Base-by-base conservation (phyloP, 2,888 invertebrate species). In the Volucella bombylans region DNA sequence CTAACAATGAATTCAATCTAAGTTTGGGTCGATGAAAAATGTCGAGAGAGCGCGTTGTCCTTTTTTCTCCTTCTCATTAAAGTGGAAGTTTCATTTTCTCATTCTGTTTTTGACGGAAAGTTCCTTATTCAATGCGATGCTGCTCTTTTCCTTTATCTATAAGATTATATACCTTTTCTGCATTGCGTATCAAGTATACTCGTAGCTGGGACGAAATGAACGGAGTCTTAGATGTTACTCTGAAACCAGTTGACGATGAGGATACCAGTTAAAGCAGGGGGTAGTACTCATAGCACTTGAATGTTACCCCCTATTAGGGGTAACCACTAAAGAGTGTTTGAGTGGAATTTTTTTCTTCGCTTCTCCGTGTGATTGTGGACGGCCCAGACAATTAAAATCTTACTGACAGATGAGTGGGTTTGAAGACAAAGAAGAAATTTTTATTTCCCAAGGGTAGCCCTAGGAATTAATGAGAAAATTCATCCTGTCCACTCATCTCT, bases 391-490 rank as follows among this genome's bases (percentile, higher is more conserved):
- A 85, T 81, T 85, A 81, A 59, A 68, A 50, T 41, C 71, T 64
- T 23, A 14, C 41, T 47, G 14, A 41, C 39, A 15, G 49, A 57
- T 59, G 55, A 55, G 39, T 23, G 45, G 12, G 50, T 4, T 39
- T 11, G 18, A 18, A 39, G 11, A 18, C n/a, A 55, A 8, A 11
- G 49, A 14, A 47, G 10, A 1, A 11, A 14, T 1, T 31, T 59
- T 65, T 59, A 65, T 61, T 72, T 79, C 31, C 6, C 6, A 31
- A 31, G 65, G 61, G 67, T 72, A 79, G 52, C 61, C 18, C 55
- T 10, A 68, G 12, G 69, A 78, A 86, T 86, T 86, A 79, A 77
- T 69, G 62, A 65, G 76, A 45, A 86, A 87, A 82, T 86, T 83
- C 68, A 62, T 62, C 12, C 41, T 59, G 23, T 47, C 59, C 55